A percentile compares a stretch with the other conserved stretches of the same genome.
These are phyloP conservation scores for Mesoclemmys tuberculata DNA, from an alignment of 2,113 vertebrate species.

Conservation along the genomic window DNA sequence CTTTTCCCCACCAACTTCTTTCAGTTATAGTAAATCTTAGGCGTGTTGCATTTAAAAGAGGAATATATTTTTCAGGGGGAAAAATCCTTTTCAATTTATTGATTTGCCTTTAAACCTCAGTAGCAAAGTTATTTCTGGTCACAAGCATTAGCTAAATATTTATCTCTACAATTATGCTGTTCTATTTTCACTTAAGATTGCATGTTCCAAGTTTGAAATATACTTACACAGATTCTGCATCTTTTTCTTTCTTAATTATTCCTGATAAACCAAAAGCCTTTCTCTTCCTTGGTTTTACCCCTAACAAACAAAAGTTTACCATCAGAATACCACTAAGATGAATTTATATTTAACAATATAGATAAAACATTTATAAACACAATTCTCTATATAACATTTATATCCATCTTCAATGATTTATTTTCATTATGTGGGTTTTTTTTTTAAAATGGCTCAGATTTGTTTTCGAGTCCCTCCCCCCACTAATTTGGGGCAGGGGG, in stretches of 20 bases:
- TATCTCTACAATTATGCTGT: not conserved
- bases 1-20: not conserved
- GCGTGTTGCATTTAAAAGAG: not conserved
- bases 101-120: not conserved
- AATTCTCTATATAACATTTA: not conserved
- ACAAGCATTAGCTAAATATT: not conserved
- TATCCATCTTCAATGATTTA: not conserved
- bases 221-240: conserved; percentile 94
- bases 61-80: not conserved
- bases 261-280: conserved; percentile 94
- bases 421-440: not conserved
- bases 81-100: not conserved
- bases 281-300: conserved; percentile 92
- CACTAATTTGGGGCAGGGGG: not conserved
- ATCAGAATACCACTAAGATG: conserved; percentile 23
- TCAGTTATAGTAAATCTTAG: not conserved
- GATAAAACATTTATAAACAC: not conserved
- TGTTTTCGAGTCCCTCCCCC: not conserved
- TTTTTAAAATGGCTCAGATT: not conserved
- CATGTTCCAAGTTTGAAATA: conserved; percentile 24
- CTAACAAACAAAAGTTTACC: conserved; percentile 69
- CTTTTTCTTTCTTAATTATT: conserved; percentile 94
- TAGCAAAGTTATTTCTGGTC: not conserved
- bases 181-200: not conserved
- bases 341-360: not conserved